These are phyloP conservation scores for Sphenopsis melanotis DNA, from an alignment of 2,797 vertebrate species.

Conservation along the genomic window DNA sequence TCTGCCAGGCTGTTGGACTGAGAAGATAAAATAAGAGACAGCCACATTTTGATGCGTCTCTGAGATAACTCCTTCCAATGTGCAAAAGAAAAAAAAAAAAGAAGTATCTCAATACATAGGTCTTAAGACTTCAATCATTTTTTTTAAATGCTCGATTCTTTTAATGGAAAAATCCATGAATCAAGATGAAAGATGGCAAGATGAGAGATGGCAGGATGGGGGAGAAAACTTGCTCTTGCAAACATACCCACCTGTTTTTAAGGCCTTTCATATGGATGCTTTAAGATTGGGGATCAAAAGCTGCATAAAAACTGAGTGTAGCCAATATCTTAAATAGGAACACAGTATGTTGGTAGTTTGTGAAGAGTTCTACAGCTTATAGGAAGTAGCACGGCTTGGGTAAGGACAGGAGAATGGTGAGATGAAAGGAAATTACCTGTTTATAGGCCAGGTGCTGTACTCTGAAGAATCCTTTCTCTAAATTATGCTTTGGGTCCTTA, in stretches of 20 bases:
- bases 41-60: not conserved
- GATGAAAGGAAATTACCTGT: not conserved
- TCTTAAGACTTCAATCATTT: not conserved
- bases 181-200: not conserved
- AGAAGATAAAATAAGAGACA: not conserved
- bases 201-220: not conserved
- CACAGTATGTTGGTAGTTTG: not conserved
- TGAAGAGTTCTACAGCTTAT: not conserved
- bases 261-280: not conserved
- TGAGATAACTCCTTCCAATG: not conserved
- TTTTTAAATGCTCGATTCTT: not conserved
- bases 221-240: not conserved
- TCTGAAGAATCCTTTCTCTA: not conserved
- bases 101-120: not conserved
- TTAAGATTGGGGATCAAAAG: not conserved
- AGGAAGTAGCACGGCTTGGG: not conserved
- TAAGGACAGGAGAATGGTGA: not conserved
- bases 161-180: not conserved
- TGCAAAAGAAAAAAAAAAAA: not conserved
- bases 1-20: not conserved
- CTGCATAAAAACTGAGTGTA: not conserved
- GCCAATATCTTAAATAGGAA: not conserved
- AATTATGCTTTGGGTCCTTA: not conserved
- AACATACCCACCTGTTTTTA: not conserved
- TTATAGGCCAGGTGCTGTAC: no score